phyloP scores from a whole-genome alignment of 2,113 vertebrate species.

The Myotis lucifugus region DNA sequence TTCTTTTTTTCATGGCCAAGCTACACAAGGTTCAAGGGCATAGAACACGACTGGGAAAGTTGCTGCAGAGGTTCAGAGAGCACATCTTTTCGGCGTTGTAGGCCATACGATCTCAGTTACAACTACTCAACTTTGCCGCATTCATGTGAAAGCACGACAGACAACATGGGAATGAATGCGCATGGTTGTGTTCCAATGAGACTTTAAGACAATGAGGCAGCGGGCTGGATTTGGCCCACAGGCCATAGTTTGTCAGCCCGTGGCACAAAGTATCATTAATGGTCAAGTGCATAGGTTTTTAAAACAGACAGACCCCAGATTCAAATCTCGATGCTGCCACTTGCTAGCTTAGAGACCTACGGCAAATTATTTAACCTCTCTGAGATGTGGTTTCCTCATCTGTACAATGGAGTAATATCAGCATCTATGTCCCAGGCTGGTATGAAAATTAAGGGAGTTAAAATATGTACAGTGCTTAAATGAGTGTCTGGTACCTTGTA shows the following conservation, averaged over 20 bases:
- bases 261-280: neutral
- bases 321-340: neutral
- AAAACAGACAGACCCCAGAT: neutral
- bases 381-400: neutral
- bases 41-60: accelerated
- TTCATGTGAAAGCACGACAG: neutral
- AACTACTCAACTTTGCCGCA: too few relatives aligned
- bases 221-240: neutral
- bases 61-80: neutral
- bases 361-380: neutral
- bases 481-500: neutral
- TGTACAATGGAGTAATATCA: neutral
- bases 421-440: too few relatives aligned
- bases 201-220: neutral
- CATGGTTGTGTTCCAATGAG: neutral
- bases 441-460: neutral
- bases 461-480: neutral
- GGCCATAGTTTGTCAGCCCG: neutral
- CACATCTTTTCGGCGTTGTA: neutral
- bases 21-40: neutral
- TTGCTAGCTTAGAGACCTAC: neutral
- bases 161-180: accelerated
- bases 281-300: neutral
- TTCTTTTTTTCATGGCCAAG: neutral
- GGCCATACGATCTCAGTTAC: accelerated